phyloP scores from a whole-genome alignment of 2,888 invertebrate genomes.

The Chalcis sispes region DNA sequence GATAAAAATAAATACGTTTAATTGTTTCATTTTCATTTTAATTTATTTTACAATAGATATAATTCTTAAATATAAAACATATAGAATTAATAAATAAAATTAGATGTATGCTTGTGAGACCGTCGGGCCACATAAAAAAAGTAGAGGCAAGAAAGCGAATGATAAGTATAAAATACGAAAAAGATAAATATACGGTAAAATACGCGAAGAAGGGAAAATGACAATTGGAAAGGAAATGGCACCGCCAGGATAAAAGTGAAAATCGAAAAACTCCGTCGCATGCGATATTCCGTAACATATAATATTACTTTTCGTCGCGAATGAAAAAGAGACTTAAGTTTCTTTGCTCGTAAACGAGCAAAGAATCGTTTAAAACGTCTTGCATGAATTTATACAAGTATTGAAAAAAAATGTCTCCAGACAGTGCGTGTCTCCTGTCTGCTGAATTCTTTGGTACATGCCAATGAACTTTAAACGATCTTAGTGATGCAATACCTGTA shows the following conservation, averaged over 20 bases:
- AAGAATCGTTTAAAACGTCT: neutral
- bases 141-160: neutral
- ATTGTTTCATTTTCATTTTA: no score
- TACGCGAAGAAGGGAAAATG: conserved; percentile 7
- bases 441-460: neutral
- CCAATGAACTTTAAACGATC: conserved; percentile 24
- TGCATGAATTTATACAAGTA: no score
- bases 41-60: no score
- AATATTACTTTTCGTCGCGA: conserved; percentile 6
- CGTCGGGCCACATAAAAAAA: no score
- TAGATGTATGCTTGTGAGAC: no score
- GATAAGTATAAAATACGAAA: neutral
- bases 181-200: neutral
- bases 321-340: conserved; percentile 2
- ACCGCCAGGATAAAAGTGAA: conserved; percentile 23
- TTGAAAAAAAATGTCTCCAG: neutral
- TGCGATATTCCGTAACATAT: conserved; percentile 34
- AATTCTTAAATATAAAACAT: neutral
- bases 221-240: conserved; percentile 25
- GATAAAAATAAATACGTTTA: no score
- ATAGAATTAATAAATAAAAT: conserved; percentile 4
- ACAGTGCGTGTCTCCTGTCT: conserved; percentile 17
- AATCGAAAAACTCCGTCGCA: conserved; percentile 35
- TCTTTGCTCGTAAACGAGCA: neutral
- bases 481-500: neutral